Percentiles rank a stretch among this genome's conserved stretches.
phyloP scores from a whole-genome alignment of 2,113 vertebrate species.

The Mirounga angustirostris region DNA sequence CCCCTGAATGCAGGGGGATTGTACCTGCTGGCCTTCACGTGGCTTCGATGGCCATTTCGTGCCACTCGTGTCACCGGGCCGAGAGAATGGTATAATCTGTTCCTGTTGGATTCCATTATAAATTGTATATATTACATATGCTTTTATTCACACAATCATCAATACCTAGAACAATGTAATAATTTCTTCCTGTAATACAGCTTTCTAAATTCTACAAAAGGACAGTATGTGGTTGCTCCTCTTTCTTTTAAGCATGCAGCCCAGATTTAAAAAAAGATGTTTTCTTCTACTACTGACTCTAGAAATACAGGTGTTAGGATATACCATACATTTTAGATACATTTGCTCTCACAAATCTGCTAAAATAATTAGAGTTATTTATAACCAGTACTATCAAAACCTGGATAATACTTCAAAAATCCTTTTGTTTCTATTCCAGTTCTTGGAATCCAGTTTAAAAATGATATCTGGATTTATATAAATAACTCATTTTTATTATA shows the following conservation, averaged over 20 bases:
- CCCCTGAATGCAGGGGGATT: conserved; percentile 86
- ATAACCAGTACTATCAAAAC: conserved; percentile 40
- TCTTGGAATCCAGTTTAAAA: conserved; percentile 49
- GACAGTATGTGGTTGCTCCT: conserved; percentile 31
- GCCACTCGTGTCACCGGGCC: conserved; percentile 97
- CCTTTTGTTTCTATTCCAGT: neutral
- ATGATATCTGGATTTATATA: neutral
- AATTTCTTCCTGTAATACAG: conserved; percentile 67
- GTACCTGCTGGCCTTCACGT: conserved; percentile 99
- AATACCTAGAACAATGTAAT: conserved; percentile 84
- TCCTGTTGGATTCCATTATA: conserved; percentile 99
- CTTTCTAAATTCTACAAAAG: conserved; percentile 66
- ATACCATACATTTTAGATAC: neutral
- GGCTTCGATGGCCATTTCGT: conserved; percentile 98
- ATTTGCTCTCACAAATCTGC: neutral
- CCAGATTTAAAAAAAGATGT: neutral
- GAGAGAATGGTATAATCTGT: conserved; percentile 99
- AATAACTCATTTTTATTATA: conserved; percentile 57
- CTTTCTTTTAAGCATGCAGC: conserved; percentile 74
- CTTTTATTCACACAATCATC: conserved; percentile 84
- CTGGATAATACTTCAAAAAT: conserved; percentile 48
- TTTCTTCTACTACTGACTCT: neutral
- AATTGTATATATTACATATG: conserved; percentile 89
- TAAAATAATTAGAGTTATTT: conserved; percentile 48
- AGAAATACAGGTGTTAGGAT: conserved; percentile 26